These are phyloP conservation scores for Perdita meconis DNA, from an alignment of 2,888 invertebrate species.

Conservation along the genomic window DNA sequence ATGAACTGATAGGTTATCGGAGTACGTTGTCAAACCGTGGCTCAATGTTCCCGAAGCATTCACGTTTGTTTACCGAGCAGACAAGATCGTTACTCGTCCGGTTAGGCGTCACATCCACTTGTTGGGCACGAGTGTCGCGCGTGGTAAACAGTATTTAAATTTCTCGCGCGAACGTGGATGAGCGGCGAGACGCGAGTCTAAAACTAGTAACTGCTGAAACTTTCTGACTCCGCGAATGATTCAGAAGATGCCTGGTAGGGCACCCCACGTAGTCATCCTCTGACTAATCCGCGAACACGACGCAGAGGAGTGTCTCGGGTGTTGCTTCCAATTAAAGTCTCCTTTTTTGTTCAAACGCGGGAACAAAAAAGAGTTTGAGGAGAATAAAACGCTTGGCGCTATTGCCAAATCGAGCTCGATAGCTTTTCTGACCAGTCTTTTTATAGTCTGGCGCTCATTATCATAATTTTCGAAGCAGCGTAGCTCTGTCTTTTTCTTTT, in stretches of 20 bases:
- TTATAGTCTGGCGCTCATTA: neutral
- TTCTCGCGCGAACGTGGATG: slow-evolving; percentile 21
- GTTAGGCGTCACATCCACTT: slow-evolving; percentile 42
- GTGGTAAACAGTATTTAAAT: slow-evolving; percentile 56
- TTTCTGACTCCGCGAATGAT: slow-evolving; percentile 57
- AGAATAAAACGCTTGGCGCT: neutral
- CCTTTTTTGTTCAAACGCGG: neutral
- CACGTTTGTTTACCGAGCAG: slow-evolving; percentile 29
- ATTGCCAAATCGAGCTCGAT: neutral
- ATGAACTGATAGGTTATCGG: slow-evolving; percentile 24
- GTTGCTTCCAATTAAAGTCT: slow-evolving; percentile 14
- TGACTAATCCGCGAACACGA: slow-evolving; percentile 69
- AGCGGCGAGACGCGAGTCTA: slow-evolving; percentile 28
- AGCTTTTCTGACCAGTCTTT: neutral
- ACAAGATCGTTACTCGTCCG: slow-evolving; percentile 47
- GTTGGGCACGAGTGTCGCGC: slow-evolving; percentile 41
- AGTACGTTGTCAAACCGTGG: neutral
- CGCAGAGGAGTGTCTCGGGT: slow-evolving; percentile 29
- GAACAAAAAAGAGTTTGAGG: too few species aligned
- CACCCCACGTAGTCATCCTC: slow-evolving; percentile 66
- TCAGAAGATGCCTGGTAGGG: slow-evolving; percentile 70
- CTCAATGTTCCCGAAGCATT: slow-evolving; percentile 29
- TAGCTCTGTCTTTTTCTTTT: neutral
- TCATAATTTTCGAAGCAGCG: neutral
- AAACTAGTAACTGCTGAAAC: slow-evolving; percentile 50